Evolutionary conservation across 2,113 vertebrate genomes (phyloP), one percentile per base, ranked within the genome.

Genomic region (Caranx melampygus): DNA sequence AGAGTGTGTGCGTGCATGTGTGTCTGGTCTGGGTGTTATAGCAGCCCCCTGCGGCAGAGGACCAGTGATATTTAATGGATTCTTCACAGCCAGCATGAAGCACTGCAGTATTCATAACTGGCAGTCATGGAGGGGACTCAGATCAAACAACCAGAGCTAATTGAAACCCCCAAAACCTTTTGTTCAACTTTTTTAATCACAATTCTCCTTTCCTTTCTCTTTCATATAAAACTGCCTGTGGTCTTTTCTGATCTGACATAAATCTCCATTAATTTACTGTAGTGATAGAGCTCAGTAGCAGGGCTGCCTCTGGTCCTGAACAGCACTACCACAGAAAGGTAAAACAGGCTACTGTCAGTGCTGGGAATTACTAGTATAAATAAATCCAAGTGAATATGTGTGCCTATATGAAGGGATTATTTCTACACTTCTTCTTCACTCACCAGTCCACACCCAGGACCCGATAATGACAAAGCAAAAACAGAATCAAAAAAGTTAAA

Each of bases 101-200:
- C 79, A 62, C 72, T 82, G 85, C 73, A 85, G 60, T 82, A 88
- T 90, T 89, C 83, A 83, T 84, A 72, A 81, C 64, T 74, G 73
- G 75, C 64, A 78, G 80, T 75, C 85, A 88, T 84, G 70, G 70
- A 81, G 72, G 55, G 54, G 68, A 79, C 73, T 79, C 72, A 87
- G 85, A 91, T 93, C 88, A 92, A 93, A 92, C 85, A 84, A 62
- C 78, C 87, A 68, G 47, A 81, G 80, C 86, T 91, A 88, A 93
- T 91, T 87, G 84, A 87, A 93, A 65, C 81, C 80, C 80, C 83
- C 70, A 69, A 83, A 83, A 88, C 52, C 76, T 82, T 91, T 87
- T 92, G 81, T 92, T 87, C 78, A 75, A 81, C 61, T 84, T 76
- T 75, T 72, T 83, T 74, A 70, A 72, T 83, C 75, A 35, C 65